Base-by-base conservation (phyloP, 1,140 invertebrate genomes). In the Bathynomus jamesi region DNA sequence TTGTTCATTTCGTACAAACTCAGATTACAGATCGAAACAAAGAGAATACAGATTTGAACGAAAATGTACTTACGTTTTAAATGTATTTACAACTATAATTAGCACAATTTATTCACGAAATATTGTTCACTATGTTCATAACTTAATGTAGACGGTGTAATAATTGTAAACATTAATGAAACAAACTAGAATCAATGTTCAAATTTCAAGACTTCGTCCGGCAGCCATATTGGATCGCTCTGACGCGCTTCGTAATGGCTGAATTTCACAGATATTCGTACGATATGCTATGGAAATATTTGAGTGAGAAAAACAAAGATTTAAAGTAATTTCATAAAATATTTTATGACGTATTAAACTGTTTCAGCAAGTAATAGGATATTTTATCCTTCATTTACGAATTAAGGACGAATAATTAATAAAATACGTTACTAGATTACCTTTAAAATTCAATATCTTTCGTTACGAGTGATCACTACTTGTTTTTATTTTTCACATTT, bases 191-290 rank as follows among this genome's bases (percentile, higher is more conserved):
- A 24, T 61, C 65, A 17, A 27, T 46, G 72, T 62, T 68, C 63
- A 70, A 65, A 70, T 67, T 70, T 69, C 72, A 66, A 70, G 63
- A 53, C 75, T 76, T 76, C 75, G 72, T 65, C 64, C 75, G 71
- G 75, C 72, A 76, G 75, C 75, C 75, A 76, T 76, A 76, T 76
- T 76, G 75, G 72, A 76, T 76, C 75, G 75, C 61, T 68, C 72
- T 30, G 63, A 63, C 30, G 25, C 13, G 8, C 72, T 40, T 40
- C 32, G 17, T 40, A 40, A 40, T 68, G 72, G 66, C 64, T 74
- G 72, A 74, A 74, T 63, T 68, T 62, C 67, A 70, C 68, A 74
- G 72, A 74, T 65, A 74, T 68, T 70, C 67, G 61, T 67, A 74
- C 72, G 72, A 74, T 74, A 74, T 67, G 68, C 65, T 70, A 61